A percentile compares a stretch with the other conserved stretches of the same genome.
phyloP scores from a whole-genome alignment of 2,888 invertebrate species.

The Pristionchus exspectatus region DNA sequence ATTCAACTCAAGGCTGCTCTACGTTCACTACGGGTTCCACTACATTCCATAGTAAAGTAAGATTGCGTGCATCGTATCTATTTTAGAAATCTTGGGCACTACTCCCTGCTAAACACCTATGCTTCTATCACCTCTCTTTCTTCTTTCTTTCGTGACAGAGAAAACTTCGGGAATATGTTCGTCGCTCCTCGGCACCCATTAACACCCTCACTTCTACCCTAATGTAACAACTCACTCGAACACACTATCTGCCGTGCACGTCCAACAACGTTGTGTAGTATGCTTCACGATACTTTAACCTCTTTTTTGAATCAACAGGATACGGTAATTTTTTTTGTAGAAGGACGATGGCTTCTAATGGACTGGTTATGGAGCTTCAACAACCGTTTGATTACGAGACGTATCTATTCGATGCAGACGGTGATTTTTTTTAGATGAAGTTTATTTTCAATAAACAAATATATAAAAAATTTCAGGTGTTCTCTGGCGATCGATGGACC shows the following conservation, averaged over 20 bases:
- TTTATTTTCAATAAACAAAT: background rate
- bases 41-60: slow-evolving; percentile 29
- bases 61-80: background rate
- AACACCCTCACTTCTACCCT: too few relatives aligned
- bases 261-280: too few relatives aligned
- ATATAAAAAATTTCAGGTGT: slow-evolving; percentile 52
- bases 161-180: too few relatives aligned
- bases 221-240: too few relatives aligned
- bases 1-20: slow-evolving; percentile 3
- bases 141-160: too few relatives aligned
- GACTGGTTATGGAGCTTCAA: slow-evolving; percentile 37
- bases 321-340: background rate
- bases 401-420: slow-evolving; percentile 76
- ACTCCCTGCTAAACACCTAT: too few relatives aligned
- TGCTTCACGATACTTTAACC: too few relatives aligned
- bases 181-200: too few relatives aligned
- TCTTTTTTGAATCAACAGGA: too few relatives aligned
- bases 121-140: too few relatives aligned
- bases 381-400: slow-evolving; percentile 65
- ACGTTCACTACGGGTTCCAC: background rate
- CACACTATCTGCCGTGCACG: too few relatives aligned
- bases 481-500: slow-evolving; percentile 72
- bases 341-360: background rate
- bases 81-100: background rate
- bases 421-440: too few relatives aligned